Evolutionary conservation across 2,888 invertebrate genomes (phyloP).

Genomic region (Nemoura dubitans): DNA sequence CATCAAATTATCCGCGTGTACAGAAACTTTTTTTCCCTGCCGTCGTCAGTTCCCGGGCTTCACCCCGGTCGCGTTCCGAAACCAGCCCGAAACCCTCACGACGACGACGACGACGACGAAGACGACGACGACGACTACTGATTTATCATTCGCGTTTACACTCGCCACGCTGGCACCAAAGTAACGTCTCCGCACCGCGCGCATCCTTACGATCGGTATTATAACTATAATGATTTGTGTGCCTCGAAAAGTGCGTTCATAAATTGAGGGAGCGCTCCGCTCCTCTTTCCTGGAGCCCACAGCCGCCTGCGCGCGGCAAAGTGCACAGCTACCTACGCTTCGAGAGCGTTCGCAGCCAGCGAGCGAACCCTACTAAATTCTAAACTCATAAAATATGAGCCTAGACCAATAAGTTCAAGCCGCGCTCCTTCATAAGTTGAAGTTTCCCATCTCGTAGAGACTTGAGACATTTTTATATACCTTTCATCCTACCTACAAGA

Average conservation of each 20-base stretch:
- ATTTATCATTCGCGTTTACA: constrained; percentile 32
- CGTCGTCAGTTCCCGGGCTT: not conserved
- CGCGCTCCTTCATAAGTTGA: constrained; percentile 36
- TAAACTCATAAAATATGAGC: constrained; percentile 39
- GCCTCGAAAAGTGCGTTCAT: constrained; percentile 16
- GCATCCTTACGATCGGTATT: constrained; percentile 15
- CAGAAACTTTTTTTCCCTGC: constrained; percentile 8
- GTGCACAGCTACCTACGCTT: not conserved
- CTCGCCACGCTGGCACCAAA: not conserved
- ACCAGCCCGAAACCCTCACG: too few species aligned
- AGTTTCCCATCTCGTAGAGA: constrained; percentile 38
- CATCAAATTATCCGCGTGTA: constrained; percentile 22
- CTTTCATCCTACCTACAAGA: constrained; percentile 39
- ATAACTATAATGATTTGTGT: constrained; percentile 33
- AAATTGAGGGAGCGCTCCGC: constrained; percentile 32
- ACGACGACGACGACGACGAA: too few species aligned
- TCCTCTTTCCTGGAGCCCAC: not conserved
- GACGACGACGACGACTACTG: not conserved
- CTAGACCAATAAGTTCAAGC: constrained; percentile 42
- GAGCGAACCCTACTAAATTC: constrained; percentile 41
- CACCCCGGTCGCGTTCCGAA: not conserved
- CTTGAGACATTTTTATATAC: constrained; percentile 40
- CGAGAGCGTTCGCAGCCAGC: not conserved
- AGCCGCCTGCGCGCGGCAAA: not conserved
- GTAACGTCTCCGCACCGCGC: constrained; percentile 16